Conservation (phyloP, 2,888 invertebrate genomes). For the Euclidia mi region DNA sequence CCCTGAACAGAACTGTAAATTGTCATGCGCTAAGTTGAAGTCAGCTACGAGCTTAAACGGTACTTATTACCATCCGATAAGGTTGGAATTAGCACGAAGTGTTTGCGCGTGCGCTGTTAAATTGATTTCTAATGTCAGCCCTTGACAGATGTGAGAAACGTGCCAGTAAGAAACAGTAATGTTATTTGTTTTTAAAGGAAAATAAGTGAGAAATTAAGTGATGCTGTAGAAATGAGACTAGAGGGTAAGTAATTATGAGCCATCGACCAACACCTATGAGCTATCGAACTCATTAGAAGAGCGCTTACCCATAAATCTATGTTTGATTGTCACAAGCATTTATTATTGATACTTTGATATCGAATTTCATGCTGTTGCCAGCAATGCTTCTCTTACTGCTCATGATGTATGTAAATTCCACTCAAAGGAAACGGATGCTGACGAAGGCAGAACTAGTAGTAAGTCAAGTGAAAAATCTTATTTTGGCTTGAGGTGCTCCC, state of each 20-base stretch:
- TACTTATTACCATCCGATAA: slow-evolving; percentile 9
- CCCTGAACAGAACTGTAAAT: slow-evolving; percentile 32
- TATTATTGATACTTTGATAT: too few relatives aligned
- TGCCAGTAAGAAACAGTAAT: slow-evolving; percentile 39
- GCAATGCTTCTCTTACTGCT: too few relatives aligned
- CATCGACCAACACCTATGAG: too few relatives aligned
- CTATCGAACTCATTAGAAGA: too few relatives aligned
- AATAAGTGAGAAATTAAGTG: slow-evolving; percentile 53
- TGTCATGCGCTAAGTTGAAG: slow-evolving; percentile 71
- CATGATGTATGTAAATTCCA: too few relatives aligned
- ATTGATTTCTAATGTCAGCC: slow-evolving; percentile 79
- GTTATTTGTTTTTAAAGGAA: slow-evolving; percentile 55
- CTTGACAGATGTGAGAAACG: slow-evolving; percentile 63
- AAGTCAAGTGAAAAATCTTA: too few relatives aligned
- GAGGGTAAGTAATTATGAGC: slow-evolving; percentile 65
- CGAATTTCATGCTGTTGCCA: too few relatives aligned
- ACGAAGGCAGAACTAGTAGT: too few relatives aligned
- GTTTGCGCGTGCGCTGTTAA: slow-evolving; percentile 78
- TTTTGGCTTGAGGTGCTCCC: too few relatives aligned
- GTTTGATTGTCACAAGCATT: too few relatives aligned
- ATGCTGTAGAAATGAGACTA: slow-evolving; percentile 68
- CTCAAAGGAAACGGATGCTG: too few relatives aligned
- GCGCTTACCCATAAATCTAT: too few relatives aligned
- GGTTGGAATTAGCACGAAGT: slow-evolving; percentile 33
- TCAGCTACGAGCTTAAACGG: slow-evolving; percentile 30